phyloP scores from a whole-genome alignment of 1,140 invertebrate species.

The Hylyphantes graminicola region DNA sequence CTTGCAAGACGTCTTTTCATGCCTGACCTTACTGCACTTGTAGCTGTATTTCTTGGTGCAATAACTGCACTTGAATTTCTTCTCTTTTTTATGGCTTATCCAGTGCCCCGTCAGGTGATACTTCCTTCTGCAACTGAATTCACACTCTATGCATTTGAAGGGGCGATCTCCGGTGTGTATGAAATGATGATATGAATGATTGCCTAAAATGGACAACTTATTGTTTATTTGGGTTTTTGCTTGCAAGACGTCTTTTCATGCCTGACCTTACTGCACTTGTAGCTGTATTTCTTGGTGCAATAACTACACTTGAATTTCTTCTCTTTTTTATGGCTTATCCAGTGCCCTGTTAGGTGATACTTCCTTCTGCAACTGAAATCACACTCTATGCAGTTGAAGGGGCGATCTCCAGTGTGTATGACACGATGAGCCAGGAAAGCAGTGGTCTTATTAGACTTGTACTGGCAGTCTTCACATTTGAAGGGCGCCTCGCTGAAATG shows the following conservation, averaged over 20 bases:
- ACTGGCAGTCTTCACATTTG: neutral
- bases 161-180: constrained; percentile 12
- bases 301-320: constrained; percentile 11
- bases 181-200: no score
- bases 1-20: constrained; percentile 4
- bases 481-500: constrained; percentile 18
- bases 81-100: constrained; percentile 10
- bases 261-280: constrained; percentile 30
- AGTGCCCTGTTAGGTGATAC: constrained; percentile 35
- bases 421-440: constrained; percentile 18
- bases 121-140: constrained; percentile 24
- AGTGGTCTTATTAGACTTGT: constrained; percentile 8
- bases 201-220: no score
- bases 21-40: constrained; percentile 29
- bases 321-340: constrained; percentile 6
- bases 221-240: no score
- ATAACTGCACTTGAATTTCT: constrained; percentile 4
- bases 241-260: constrained; percentile 8
- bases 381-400: constrained; percentile 5
- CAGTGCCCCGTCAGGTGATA: constrained; percentile 37
- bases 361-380: constrained; percentile 22
- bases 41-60: constrained; percentile 29
- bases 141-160: constrained; percentile 1
- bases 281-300: constrained; percentile 23
- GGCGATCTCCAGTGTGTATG: constrained; percentile 8